Base-by-base conservation (phyloP, 2,888 invertebrate species). In the Eupithecia centaureata region DNA sequence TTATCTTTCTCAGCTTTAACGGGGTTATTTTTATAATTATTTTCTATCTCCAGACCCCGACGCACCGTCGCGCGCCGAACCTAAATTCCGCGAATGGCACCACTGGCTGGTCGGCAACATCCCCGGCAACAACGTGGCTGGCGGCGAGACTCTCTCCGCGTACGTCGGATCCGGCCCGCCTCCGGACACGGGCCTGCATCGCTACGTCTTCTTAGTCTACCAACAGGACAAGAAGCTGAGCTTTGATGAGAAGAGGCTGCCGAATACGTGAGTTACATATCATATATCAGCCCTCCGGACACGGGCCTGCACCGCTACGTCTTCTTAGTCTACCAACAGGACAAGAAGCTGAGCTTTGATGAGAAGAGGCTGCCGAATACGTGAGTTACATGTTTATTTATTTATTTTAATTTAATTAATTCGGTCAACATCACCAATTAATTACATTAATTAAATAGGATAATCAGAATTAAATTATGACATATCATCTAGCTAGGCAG, bases 141-240 rank as follows among this genome's bases (percentile, higher is more conserved):
- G 94, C 3, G 98, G 98, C 5, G 96, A 97, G 65, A 94, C 94
- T 0, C 90, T 98, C 0, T 95, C 96, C 0, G 95, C 94, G 5
- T 99, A 97, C 88, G 87, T 97, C 35, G 98, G 98, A 51, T 95
- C 98, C 10, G 98, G 97, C 22, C 98, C 98, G 0, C 97, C 98
- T 25, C 89, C 95, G 75, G 95, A 88, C 68, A 96, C 97, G 1
- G 97, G 95, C 15, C 93, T 95, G 8, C 97, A 97, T 85, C 95
- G 97, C 68, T 97, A 97, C 87, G 95, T 97, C 18, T 97, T 95
- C 84, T 87, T 97, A 42, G 88, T 97, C 0, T 98, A 95, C 92
- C 95, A 96, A 78, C 97, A 98, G 78, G 94, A 95, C 0, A 89
- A 86, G 10, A 95, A 94, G 73, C 76, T 95, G 0, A 81, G 76